Evolutionary conservation across 2,888 invertebrate genomes (phyloP), one percentile per base, ranked within the genome.

Genomic region (Protophormia terraenovae): DNA sequence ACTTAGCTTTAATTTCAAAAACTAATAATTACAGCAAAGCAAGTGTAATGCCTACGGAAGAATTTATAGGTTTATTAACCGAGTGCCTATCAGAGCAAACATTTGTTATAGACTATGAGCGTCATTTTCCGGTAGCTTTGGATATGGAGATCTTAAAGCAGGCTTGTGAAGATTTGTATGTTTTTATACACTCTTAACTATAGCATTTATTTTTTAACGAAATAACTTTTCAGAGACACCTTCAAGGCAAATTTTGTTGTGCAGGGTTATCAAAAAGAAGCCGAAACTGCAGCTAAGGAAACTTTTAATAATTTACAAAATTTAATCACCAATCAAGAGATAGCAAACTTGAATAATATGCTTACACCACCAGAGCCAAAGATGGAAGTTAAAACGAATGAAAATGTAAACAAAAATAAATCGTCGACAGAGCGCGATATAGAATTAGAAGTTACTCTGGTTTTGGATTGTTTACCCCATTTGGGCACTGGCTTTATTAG

Each of bases 401-500:
- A 50, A 6, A n/a, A 1, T 12, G 66, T 38, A 50, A 69, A 53
- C 16, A 72, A 47, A 27, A 35, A 12, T n/a, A 47, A 50, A 53
- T 7, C 22, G 10, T 14, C 24, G 47, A 6, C 27, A 0, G 53
- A 64, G 22, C 89, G 92, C 29, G 89, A 92, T 75, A 89, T 94
- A 53, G 93, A 93, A 78, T 81, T 90, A 16, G 92, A 93, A 87
- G 93, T 94, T 32, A 87, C 90, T 10, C 90, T 92, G 24, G 93
- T 94, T 35, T 88, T 93, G 29, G 94, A 94, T 79, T 93, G 98
- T 78, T 93, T 98, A 58, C 97, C 97, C 2, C 95, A 97, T 92
- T 93, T 97, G 64, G 97, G 97, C 0, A 96, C 96, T 89, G 97
- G 95, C 0, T 95, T 95, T 84, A 94, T 96, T 38, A 92, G 97